Conservation (phyloP, 2,888 invertebrate species). For the Linnaemya tessellans region DNA sequence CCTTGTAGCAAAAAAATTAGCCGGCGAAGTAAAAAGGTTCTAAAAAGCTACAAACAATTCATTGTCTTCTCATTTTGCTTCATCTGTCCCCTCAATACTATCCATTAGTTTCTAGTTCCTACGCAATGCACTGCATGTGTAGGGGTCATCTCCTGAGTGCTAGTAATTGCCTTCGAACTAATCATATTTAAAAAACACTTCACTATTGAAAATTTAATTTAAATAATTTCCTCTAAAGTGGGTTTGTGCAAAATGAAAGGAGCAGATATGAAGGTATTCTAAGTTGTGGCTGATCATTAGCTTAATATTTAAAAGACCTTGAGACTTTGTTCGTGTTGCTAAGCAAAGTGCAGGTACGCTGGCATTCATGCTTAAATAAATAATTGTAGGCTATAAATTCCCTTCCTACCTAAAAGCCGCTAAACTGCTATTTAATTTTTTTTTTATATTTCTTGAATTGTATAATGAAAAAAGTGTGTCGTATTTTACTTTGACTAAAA, state of each 20-base stretch:
- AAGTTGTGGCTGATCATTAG: slow-evolving; percentile 1
- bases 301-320: slow-evolving; percentile 42
- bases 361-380: slow-evolving; percentile 32
- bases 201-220: not conserved
- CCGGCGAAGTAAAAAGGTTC: no score
- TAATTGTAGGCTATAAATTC: slow-evolving; percentile 40
- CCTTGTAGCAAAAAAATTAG: no score
- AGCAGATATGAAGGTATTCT: slow-evolving; percentile 7
- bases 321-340: not conserved
- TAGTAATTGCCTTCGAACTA: no score
- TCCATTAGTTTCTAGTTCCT: no score
- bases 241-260: not conserved
- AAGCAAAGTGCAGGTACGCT: not conserved
- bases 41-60: no score
- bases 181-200: no score
- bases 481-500: not conserved
- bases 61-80: no score
- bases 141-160: no score
- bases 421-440: slow-evolving; percentile 26
- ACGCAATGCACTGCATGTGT: no score
- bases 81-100: no score
- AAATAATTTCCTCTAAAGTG: not conserved
- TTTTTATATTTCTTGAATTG: slow-evolving; percentile 46
- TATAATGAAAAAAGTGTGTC: not conserved
- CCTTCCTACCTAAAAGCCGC: not conserved